Evolutionary conservation across 2,797 vertebrate genomes (phyloP).

Genomic region (Apogon hyalosoma): DNA sequence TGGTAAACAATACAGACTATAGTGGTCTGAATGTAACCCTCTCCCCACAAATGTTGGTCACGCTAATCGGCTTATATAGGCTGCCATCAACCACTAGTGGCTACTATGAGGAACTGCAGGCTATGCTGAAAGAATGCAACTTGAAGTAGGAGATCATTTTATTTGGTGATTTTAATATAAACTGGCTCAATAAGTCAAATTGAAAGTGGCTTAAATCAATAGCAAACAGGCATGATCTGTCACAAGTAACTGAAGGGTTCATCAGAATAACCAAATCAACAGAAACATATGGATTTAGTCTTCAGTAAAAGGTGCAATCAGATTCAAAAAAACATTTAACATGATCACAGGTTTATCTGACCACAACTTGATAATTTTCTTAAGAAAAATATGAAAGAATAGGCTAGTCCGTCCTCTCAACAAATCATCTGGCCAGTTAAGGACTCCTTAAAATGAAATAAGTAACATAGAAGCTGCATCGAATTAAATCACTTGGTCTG

Average conservation of each 20-base stretch:
- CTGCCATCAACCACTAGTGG: not conserved
- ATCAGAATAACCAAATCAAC: not conserved
- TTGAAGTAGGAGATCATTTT: not conserved
- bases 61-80: not conserved
- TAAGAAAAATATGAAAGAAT: not conserved
- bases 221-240: not conserved
- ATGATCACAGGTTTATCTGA: not conserved
- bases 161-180: constrained; percentile 4
- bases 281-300: not conserved
- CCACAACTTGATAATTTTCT: not conserved
- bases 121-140: not conserved
- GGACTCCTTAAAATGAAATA: not conserved
- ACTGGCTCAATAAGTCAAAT: not conserved
- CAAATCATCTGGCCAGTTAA: not conserved
- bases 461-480: not conserved
- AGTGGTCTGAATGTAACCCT: not conserved
- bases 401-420: not conserved
- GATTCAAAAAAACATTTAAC: not conserved
- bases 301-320: not conserved
- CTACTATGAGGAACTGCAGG: not conserved
- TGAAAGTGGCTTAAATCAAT: not conserved
- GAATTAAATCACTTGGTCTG: not conserved
- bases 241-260: not conserved
- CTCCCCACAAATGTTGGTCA: not conserved
- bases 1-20: not conserved